A percentile compares a stretch with the other conserved stretches of the same genome.
Evolutionary conservation across 1,140 invertebrate species (phyloP).

Genomic region (Lucilia sericata): DNA sequence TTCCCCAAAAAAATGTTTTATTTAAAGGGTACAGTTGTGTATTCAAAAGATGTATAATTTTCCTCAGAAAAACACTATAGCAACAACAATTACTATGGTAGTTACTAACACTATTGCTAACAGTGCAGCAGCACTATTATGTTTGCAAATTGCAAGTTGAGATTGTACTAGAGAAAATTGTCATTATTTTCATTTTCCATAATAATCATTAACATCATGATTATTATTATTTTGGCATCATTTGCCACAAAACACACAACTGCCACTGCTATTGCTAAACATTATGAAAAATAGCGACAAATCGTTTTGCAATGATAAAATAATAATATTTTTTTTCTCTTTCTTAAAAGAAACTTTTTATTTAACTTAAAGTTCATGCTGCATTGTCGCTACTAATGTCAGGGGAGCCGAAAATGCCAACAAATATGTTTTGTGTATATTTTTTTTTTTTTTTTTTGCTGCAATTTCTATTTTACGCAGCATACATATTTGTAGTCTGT

Average conservation of each 20-base stretch:
- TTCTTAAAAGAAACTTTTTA: background rate
- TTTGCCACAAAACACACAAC: constrained; percentile 20
- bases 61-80: background rate
- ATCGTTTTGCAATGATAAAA: constrained; percentile 40
- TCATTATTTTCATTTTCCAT: constrained; percentile 34
- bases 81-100: background rate
- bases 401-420: constrained; percentile 14
- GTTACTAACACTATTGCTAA: background rate
- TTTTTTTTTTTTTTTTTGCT: background rate
- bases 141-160: no score
- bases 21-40: constrained; percentile 28
- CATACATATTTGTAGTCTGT: background rate
- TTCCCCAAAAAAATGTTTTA: background rate
- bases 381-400: constrained; percentile 32
- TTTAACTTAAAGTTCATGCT: constrained; percentile 4
- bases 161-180: background rate
- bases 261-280: background rate
- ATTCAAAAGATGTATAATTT: background rate
- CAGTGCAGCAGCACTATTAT: background rate
- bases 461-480: background rate
- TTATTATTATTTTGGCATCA: constrained; percentile 37
- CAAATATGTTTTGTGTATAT: background rate
- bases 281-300: constrained; percentile 38
- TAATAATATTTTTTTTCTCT: background rate
- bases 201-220: constrained; percentile 41